phyloP scores from a whole-genome alignment of 2,797 vertebrate species.

The Cossypha caffra region DNA sequence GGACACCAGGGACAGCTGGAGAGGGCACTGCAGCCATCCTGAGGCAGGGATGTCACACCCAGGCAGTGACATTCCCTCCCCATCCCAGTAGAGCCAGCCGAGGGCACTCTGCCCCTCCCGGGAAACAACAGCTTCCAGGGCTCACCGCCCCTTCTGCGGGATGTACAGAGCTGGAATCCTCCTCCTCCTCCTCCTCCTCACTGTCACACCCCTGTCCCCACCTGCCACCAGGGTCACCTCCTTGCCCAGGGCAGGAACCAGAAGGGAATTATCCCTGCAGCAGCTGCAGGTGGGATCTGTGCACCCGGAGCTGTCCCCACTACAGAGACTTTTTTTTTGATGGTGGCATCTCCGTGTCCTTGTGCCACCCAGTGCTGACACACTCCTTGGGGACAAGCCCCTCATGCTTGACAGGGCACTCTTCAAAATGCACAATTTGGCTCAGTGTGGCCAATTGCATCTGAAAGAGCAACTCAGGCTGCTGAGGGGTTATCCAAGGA shows the following conservation, averaged over 20 bases:
- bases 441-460: neutral
- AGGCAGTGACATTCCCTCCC: neutral
- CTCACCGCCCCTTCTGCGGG: fast-evolving
- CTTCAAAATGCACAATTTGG: fast-evolving
- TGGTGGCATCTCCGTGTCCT: neutral
- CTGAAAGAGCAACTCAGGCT: fast-evolving
- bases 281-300: neutral
- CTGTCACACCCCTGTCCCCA: neutral
- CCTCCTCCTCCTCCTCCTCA: neutral
- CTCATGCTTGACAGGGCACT: fast-evolving
- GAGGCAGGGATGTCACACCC: neutral
- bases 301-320: neutral
- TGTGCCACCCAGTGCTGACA: neutral
- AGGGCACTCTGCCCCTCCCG: neutral
- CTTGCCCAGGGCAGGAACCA: neutral
- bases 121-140: neutral
- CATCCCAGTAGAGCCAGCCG: neutral
- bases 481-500: neutral
- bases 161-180: neutral
- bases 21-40: neutral
- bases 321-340: neutral
- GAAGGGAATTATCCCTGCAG: neutral
- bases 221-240: neutral
- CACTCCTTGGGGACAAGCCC: fast-evolving
- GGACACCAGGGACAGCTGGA: neutral